Percentiles rank a stretch among this genome's conserved stretches.
These are phyloP conservation scores for Drosophila tristis DNA, from an alignment of 1,140 invertebrate genomes.

Conservation along the genomic window DNA sequence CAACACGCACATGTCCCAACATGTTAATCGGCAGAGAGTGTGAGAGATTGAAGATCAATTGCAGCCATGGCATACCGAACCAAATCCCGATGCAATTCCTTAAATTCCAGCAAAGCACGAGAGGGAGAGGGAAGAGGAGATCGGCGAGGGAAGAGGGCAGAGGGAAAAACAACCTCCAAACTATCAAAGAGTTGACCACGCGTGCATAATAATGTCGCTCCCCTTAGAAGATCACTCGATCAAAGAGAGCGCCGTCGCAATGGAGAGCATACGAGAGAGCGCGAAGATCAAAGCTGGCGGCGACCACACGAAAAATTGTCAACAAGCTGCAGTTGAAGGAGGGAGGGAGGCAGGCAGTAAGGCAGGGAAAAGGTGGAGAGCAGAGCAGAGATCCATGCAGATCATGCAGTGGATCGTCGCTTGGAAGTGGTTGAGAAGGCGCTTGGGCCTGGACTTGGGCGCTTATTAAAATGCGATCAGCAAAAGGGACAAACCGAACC, in stretches of 20 bases:
- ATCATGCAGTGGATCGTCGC: slow-evolving; percentile 29
- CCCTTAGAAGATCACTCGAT: slow-evolving; percentile 80
- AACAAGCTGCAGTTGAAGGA: slow-evolving; percentile 54
- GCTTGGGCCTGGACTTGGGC: slow-evolving; percentile 61
- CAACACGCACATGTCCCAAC: slow-evolving; percentile 44
- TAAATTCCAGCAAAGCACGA: slow-evolving; percentile 24
- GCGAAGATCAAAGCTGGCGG: slow-evolving; percentile 65
- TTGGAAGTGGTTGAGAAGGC: slow-evolving; percentile 37
- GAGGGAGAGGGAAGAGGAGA: slow-evolving; percentile 12
- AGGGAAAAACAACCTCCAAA: slow-evolving; percentile 13
- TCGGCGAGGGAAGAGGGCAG: neutral
- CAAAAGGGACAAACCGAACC: slow-evolving; percentile 37
- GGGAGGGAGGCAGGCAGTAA: neutral
- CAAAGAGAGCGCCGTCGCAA: slow-evolving; percentile 68
- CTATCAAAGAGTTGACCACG: slow-evolving; percentile 76
- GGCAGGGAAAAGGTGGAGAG: slow-evolving; percentile 22
- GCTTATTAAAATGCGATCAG: slow-evolving; percentile 70
- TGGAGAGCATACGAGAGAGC: slow-evolving; percentile 29
- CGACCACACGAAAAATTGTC: slow-evolving; percentile 81
- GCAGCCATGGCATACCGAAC: neutral
- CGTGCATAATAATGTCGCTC: slow-evolving; percentile 79
- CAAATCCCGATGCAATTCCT: slow-evolving; percentile 44
- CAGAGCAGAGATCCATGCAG: slow-evolving; percentile 7
- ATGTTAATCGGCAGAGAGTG: slow-evolving; percentile 18
- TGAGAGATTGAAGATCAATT: slow-evolving; percentile 10